Base-by-base conservation (phyloP, 2,113 vertebrate species). In the Hippocampus abdominalis region DNA sequence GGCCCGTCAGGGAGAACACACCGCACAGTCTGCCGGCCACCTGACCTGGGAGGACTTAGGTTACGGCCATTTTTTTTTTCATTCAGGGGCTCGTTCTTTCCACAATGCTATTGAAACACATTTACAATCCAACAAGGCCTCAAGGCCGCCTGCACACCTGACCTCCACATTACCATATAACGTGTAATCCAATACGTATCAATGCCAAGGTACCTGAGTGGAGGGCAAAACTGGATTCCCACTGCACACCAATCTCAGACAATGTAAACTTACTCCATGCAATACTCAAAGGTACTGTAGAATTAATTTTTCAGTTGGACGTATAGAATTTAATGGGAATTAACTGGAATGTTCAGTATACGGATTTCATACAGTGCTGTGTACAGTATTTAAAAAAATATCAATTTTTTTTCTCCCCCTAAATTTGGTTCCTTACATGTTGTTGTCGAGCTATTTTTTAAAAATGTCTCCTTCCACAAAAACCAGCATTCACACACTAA, bases 1-100 rank as follows among this genome's bases (percentile, higher is more conserved):
- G 10, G 70, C 63, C 70, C 68, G 75, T 76, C 60, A 10, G 70
- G 54, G 69, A 54, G 79, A 81, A 76, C 72, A 53, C 70, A 71
- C 57, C 44, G 12, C 51, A 3, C 70, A 68, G 77, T 67, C 74
- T 62, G 66, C 69, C 46, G 60, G 65, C 67, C 74, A 69, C 71
- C 73, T 69, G 74, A 32, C 21, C 59, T 36, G 57, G 71, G 57
- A 64, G 21, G 25, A 32, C 57, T 60, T 32, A 29, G 25, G 27
- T 60, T 59, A 16, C 5, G 15, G 56, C 13, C 60, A 62, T 21
- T 36, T 16, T 39, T 3, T 3, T 44, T 44, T 27, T 60, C 16
- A 62, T 62, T 62, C 32, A 60, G 12, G 32, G 15, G 25, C 57
- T 36, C 1, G 20, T 20, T 62, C 18, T 11, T 32, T n/a, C 53